Evolutionary conservation across 2,888 invertebrate genomes (phyloP), one percentile per base, ranked within the genome.

Genomic region (Sturmia bella): DNA sequence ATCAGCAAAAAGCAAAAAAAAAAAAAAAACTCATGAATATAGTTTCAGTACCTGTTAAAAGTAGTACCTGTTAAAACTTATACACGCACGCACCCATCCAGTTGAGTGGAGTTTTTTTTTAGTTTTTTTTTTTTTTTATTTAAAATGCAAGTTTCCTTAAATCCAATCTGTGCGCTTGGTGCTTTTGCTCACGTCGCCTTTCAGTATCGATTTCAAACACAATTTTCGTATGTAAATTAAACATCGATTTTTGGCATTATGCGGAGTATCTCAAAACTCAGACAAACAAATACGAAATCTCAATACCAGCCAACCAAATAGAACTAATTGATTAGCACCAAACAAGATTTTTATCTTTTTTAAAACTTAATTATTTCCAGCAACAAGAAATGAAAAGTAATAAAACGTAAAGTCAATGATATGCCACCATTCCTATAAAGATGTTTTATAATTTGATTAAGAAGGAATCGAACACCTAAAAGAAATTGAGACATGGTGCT

Each of bases 291-390:
- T 56, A 39, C 50, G 43, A 74, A 70, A 77, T 72, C 41, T 63
- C 85, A 88, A 78, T 72, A 52, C 70, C 43, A 79, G 32, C 45
- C 54, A 70, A 88, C 66, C 57, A 66, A 68, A 86, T 76, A 76
- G 87, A 85, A 87, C 88, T 89, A 88, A 88, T 88, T 88, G 88
- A 88, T 89, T 87, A 85, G 87, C 84, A 87, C 87, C 88, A 85
- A 89, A 89, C 89, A 89, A 86, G 89, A 89, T 88, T 88, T 87
- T 89, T 88, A 88, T 89, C 89, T 86, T 50, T 87, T 88, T 87
- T 87, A 88, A 87, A 88, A 89, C 89, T 88, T 88, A 88, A 88
- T 88, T 89, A 88, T 87, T 88, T 88, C 19, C 12, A 43, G 52
- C 19, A 54, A 63, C 21, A 64, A 39, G 56, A 56, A 50, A 56